Evolutionary conservation across 2,113 vertebrate species (phyloP).

Genomic region (Microcebus griseorufus): DNA sequence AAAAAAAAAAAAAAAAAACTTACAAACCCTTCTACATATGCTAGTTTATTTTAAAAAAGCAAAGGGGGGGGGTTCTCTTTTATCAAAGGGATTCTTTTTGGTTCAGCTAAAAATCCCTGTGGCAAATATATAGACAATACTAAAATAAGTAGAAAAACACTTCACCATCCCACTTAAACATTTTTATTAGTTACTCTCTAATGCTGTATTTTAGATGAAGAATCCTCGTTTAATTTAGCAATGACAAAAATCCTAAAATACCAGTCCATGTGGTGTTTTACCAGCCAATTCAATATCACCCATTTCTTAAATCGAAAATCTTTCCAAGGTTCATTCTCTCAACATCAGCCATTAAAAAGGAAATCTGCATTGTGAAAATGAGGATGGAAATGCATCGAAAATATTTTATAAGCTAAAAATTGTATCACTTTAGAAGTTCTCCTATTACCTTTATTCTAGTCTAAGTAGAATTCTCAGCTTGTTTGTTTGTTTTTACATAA

Average conservation of each 20-base stretch:
- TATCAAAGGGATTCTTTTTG: slow-evolving; percentile 21
- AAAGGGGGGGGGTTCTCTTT: not conserved
- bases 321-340: not conserved
- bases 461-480: not conserved
- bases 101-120: slow-evolving; percentile 30
- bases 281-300: not conserved
- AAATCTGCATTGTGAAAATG: not conserved
- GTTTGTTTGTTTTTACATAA: not conserved
- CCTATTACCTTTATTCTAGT: not conserved
- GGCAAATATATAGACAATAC: not conserved
- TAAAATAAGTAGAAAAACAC: slow-evolving; percentile 28
- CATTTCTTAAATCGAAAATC: slow-evolving; percentile 16
- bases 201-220: not conserved
- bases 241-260: not conserved
- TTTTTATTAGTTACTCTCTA: not conserved
- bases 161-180: not conserved
- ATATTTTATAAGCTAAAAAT: not conserved
- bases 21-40: slow-evolving; percentile 67
- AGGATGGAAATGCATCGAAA: not conserved
- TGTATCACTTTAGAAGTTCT: not conserved
- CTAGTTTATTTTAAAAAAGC: slow-evolving; percentile 67
- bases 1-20: not conserved
- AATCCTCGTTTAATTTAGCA: slow-evolving; percentile 6
- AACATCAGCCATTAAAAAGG: not conserved
- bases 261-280: not conserved